Conservation (phyloP, 2,797 vertebrate species). For the Clarias platycephalus region DNA sequence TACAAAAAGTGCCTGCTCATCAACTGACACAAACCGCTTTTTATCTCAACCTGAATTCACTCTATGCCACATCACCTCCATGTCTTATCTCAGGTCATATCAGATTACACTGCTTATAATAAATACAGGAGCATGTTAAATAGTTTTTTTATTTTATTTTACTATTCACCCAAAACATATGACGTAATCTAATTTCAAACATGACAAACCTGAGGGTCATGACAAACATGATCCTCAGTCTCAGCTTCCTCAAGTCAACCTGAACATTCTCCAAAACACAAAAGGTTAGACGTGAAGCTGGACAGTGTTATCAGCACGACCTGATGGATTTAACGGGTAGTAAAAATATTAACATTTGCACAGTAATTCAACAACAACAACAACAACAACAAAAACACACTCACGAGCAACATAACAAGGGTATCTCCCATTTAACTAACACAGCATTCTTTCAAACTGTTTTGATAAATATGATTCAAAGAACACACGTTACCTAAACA, state of each 20-base stretch:
- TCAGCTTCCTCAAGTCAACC: not conserved
- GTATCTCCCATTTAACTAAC: not conserved
- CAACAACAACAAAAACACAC: too few species aligned
- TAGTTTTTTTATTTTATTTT: not conserved
- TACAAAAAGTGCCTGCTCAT: not conserved
- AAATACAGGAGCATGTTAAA: not conserved
- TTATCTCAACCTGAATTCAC: not conserved
- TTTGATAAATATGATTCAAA: too few species aligned
- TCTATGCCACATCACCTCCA: not conserved
- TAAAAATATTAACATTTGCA: not conserved
- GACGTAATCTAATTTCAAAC: not conserved
- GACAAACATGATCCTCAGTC: not conserved
- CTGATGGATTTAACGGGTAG: not conserved
- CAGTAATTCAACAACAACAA: not conserved
- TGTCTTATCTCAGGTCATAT: not conserved
- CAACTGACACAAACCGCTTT: not conserved
- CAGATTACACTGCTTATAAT: not conserved
- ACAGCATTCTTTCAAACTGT: not conserved
- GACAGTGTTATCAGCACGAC: not conserved
- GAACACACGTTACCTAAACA: not conserved
- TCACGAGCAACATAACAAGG: not conserved
- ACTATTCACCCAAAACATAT: not conserved
- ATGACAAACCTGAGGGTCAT: not conserved
- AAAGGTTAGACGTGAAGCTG: not conserved
- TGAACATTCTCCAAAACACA: not conserved